Base-by-base conservation (phyloP, 2,797 vertebrate species). In the Etheostoma nigrum region DNA sequence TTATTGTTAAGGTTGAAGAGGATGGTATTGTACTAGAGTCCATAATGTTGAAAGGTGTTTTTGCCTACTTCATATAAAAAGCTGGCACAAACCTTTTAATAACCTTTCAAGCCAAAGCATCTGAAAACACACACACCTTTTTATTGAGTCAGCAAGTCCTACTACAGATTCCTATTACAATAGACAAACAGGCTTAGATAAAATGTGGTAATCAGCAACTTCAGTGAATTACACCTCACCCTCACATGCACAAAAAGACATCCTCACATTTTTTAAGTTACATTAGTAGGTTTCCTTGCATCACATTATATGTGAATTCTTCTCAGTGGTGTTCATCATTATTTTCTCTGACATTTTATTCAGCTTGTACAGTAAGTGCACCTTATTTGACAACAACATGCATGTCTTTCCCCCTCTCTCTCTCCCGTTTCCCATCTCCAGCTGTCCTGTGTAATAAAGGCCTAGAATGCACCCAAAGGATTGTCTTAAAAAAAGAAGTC, bases 191-290 rank as follows among this genome's bases (percentile, higher is more conserved):
- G 13, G 23, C 23, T 27, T 7, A 16, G 52, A 14, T 51, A 1
- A 59, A 49, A 59, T 49, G 15, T 21, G 44, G 13, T 14, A 36
- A 16, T 61, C 59, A 58, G 67, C 25, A 58, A n/a, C 15, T 61
- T 6, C 7, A 27, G 21, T 14, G 36, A 23, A 7, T 16, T 30
- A 44, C 11, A 66, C 19, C 23, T 51, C 58, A 25, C 11, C n/a
- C 8, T 53, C 48, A 61, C 18, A 5, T 0, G 1, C 15, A 44
- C 13, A 4, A 1, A 45, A 45, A n/a, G 7, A 49, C 19, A 14
- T 36, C n/a, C 47, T 21, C 45, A 36, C 4, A 33, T 63, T 61
- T 15, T 11, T n/a, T 42, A 52, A 27, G 49, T 54, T 25, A 54
- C 33, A 44, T 30, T 30, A 7, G 54, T 58, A 36, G 27, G 27